Conservation (phyloP, 2,113 vertebrate genomes). For the Chlorocebus sabaeus region DNA sequence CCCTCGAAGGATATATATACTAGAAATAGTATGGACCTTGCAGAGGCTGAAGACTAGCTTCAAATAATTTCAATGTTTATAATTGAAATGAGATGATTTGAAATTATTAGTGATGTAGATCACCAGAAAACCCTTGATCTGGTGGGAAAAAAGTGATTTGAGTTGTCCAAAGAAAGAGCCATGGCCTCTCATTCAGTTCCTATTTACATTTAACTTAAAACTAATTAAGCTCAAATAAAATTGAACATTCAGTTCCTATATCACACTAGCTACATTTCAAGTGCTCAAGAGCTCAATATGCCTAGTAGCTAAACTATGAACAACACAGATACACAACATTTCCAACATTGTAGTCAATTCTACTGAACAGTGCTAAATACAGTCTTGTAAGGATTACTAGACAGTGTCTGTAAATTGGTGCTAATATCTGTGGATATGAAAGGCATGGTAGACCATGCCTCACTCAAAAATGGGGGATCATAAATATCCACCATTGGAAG, state of each 20-base stretch:
- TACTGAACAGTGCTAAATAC: not conserved
- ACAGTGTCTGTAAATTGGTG: not conserved
- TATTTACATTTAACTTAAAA: conserved; percentile 32
- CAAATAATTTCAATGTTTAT: not conserved
- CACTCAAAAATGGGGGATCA: not conserved
- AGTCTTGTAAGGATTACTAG: not conserved
- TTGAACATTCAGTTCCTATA: not conserved
- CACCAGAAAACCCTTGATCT: not conserved
- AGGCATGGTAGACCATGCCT: not conserved
- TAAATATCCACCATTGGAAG: too few relatives aligned
- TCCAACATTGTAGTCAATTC: not conserved
- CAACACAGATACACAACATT: not conserved
- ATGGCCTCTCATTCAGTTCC: not conserved
- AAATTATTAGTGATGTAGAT: not conserved
- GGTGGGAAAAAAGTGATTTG: not conserved
- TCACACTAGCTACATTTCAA: not conserved
- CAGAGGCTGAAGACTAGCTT: not conserved
- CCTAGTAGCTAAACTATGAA: not conserved
- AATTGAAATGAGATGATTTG: not conserved
- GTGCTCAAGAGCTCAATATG: not conserved
- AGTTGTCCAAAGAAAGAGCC: not conserved
- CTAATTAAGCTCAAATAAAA: not conserved
- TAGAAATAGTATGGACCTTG: not conserved
- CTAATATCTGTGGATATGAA: not conserved
- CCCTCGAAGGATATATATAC: not conserved